A percentile compares a stretch with the other conserved stretches of the same genome.
These are phyloP conservation scores for Oceanites oceanicus DNA, from an alignment of 2,113 vertebrate genomes.

Conservation along the genomic window DNA sequence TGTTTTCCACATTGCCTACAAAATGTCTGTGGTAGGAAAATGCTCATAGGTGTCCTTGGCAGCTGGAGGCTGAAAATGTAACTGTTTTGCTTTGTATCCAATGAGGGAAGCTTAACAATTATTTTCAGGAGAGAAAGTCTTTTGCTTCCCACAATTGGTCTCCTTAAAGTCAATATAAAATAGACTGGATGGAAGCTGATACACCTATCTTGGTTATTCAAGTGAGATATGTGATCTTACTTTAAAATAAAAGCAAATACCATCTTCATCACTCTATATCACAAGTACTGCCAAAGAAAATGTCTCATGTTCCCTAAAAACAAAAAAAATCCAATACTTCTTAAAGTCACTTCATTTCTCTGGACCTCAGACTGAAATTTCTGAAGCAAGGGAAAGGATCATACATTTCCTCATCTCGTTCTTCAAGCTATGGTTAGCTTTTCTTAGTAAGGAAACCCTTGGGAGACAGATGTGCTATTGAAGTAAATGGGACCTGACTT, in stretches of 20 bases:
- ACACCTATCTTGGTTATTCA: not conserved
- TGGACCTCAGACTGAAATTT: not conserved
- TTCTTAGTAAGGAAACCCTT: not conserved
- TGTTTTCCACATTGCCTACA: slow-evolving; percentile 54
- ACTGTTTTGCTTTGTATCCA: not conserved
- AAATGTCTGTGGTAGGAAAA: slow-evolving; percentile 61
- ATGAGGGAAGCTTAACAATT: not conserved
- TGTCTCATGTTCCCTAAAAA: not conserved
- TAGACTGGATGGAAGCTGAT: not conserved
- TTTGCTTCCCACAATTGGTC: not conserved
- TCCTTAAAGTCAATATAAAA: not conserved
- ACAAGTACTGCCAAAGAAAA: not conserved
- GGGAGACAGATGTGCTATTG: not conserved
- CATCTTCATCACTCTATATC: not conserved
- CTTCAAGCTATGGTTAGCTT: not conserved
- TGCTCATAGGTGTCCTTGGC: slow-evolving; percentile 45
- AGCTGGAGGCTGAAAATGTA: slow-evolving; percentile 7
- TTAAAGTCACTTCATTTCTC: not conserved
- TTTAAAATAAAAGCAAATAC: not conserved
- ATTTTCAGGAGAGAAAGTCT: not conserved
- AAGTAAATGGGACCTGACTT: not conserved
- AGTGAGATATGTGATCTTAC: not conserved
- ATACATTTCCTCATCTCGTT: not conserved
- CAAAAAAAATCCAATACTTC: not conserved
- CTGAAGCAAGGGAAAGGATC: not conserved